Conservation (phyloP, 2,797 vertebrate species). For the Jordanella pulchra region DNA sequence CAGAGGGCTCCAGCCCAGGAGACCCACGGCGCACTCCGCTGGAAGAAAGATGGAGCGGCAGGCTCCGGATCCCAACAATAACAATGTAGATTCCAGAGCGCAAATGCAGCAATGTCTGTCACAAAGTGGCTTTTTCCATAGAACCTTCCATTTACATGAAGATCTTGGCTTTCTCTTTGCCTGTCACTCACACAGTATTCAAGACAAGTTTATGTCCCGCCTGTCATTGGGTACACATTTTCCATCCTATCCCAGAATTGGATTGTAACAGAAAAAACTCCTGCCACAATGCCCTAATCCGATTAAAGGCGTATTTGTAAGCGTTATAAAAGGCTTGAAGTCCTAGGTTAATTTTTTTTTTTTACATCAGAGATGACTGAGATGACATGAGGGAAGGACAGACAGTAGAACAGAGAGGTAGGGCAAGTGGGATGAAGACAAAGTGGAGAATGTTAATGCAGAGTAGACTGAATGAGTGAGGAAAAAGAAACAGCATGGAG, state of each 20-base stretch:
- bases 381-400: constrained; percentile 56
- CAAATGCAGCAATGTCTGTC: constrained; percentile 42
- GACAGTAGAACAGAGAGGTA: constrained; percentile 43
- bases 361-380: constrained; percentile 13
- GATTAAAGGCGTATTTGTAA: constrained; percentile 68
- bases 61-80: too few relatives aligned
- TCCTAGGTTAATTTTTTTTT: constrained; percentile 49
- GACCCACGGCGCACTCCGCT: too few relatives aligned
- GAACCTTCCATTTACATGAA: constrained; percentile 41
- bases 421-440: constrained; percentile 40
- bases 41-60: too few relatives aligned
- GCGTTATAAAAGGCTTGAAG: constrained; percentile 66
- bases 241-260: constrained; percentile 61
- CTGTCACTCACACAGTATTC: constrained; percentile 46
- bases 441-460: constrained; percentile 35
- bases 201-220: constrained; percentile 50
- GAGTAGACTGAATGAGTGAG: constrained; percentile 25
- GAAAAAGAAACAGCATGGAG: constrained; percentile 35
- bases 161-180: constrained; percentile 40
- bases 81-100: constrained; percentile 34
- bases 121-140: constrained; percentile 30
- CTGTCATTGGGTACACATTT: constrained; percentile 58
- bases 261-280: constrained; percentile 56
- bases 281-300: constrained; percentile 59
- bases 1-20: too few relatives aligned